Evolutionary conservation across 2,797 vertebrate genomes (phyloP).

Genomic region (Fistularia tabacaria): DNA sequence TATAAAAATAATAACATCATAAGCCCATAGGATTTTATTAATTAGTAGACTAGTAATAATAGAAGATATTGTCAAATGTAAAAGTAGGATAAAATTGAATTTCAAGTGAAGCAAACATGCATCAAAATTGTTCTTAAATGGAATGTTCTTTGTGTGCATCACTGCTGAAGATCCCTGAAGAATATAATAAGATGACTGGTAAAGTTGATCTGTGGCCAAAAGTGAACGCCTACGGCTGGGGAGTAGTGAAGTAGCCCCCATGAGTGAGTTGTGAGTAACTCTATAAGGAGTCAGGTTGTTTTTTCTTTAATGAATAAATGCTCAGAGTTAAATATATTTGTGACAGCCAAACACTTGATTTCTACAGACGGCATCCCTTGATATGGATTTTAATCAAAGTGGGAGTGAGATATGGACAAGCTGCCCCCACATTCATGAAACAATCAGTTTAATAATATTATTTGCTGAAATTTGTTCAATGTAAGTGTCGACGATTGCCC

Average conservation of each 20-base stretch:
- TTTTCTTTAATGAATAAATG: slow-evolving; percentile 27
- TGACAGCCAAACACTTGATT: slow-evolving; percentile 23
- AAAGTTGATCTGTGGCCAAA: background rate
- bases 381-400: slow-evolving; percentile 37
- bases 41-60: no score
- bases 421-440: slow-evolving; percentile 46
- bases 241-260: background rate
- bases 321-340: slow-evolving; percentile 10
- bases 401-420: slow-evolving; percentile 43
- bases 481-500: slow-evolving; percentile 57
- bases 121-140: background rate
- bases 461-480: slow-evolving; percentile 34
- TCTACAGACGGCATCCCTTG: slow-evolving; percentile 30
- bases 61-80: no score
- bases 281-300: slow-evolving; percentile 1
- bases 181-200: no score
- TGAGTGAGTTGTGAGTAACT: background rate
- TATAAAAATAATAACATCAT: no score
- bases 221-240: background rate
- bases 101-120: background rate
- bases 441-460: slow-evolving; percentile 53
- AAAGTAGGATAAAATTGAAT: no score
- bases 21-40: no score
- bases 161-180: background rate
- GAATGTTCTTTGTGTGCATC: background rate